These are phyloP conservation scores for Fopius arisanus DNA, from an alignment of 1,140 invertebrate genomes.

Conservation along the genomic window DNA sequence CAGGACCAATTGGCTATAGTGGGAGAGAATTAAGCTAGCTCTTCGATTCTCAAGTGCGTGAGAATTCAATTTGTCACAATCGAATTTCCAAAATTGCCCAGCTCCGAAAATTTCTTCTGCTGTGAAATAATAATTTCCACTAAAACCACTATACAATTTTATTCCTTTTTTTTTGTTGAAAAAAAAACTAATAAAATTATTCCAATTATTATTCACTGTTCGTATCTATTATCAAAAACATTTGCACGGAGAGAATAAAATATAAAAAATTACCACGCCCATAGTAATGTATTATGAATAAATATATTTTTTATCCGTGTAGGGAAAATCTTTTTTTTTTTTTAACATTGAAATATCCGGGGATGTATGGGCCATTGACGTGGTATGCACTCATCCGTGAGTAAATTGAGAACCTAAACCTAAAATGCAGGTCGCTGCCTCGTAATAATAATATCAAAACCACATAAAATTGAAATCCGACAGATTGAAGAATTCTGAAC, in stretches of 20 bases:
- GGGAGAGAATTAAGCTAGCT: background rate
- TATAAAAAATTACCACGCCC: no score
- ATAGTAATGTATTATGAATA: no score
- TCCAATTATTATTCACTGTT: no score
- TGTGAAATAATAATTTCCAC: no score
- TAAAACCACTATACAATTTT: background rate
- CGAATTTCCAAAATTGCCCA: background rate
- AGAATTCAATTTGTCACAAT: background rate
- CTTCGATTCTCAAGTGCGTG: background rate
- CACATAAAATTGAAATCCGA: conserved; percentile 43
- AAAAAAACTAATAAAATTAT: no score
- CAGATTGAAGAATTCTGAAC: conserved; percentile 41
- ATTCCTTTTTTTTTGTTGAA: background rate
- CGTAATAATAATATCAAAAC: conserved; percentile 42
- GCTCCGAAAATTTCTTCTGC: no score
- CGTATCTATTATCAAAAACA: no score
- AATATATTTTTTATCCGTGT: no score
- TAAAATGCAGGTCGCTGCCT: conserved; percentile 28
- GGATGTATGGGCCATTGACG: conserved; percentile 22
- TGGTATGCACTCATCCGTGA: conserved; percentile 35
- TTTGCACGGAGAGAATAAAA: no score
- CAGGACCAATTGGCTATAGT: background rate
- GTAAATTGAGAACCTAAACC: conserved; percentile 22
- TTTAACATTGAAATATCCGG: background rate
- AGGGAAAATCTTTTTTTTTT: background rate